Evolutionary conservation across 1,140 invertebrate genomes (phyloP), one percentile per base, ranked within the genome.

Genomic region (Nasonia vitripennis): DNA sequence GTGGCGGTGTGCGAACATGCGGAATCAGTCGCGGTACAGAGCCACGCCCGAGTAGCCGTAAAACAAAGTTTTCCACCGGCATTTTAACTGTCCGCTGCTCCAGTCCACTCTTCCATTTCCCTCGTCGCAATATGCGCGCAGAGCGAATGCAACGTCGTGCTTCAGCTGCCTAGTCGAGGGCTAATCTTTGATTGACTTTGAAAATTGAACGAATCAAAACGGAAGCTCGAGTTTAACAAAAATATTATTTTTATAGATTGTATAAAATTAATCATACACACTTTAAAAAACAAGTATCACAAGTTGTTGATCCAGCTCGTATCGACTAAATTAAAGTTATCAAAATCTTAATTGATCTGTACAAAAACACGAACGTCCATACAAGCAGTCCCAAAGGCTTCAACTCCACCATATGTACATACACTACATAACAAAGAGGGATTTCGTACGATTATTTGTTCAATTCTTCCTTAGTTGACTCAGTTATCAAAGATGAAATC

Each of bases 401-500:
- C 41, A 67, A 48, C 67, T n/a, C 31, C 23, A 34, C 68, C 71
- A 78, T 62, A 83, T 78, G 20, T 68, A 75, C 12, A 83, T 67
- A 75, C 14, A 83, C 62, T 68, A 80, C 5, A 67, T 51, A 67
- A 37, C 5, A 20, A 37, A 10, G 31, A 68, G 12, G 37, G 68
- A 6, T 80, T 55, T 17, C 7, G 31, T 51, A 78, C 20, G 7
- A 23, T 79, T 70, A 83, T 68, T 81, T 86, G 17, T 78, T 73
- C 31, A 79, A 73, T 78, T 84, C 84, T 31, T 78, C 67, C 17
- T 41, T 68, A 37, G 87, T 86, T 73, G 88, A 87, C 71, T 88
- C 87, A 34, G 62, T 73, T 55, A 87, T 84, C 71, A 88, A 14
- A 12, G 87, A 31, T 12, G 87, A 88, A 73, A 89, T 83, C 78